These are phyloP conservation scores for Prionailurus viverrinus DNA, from an alignment of 2,113 vertebrate species.

Conservation along the genomic window DNA sequence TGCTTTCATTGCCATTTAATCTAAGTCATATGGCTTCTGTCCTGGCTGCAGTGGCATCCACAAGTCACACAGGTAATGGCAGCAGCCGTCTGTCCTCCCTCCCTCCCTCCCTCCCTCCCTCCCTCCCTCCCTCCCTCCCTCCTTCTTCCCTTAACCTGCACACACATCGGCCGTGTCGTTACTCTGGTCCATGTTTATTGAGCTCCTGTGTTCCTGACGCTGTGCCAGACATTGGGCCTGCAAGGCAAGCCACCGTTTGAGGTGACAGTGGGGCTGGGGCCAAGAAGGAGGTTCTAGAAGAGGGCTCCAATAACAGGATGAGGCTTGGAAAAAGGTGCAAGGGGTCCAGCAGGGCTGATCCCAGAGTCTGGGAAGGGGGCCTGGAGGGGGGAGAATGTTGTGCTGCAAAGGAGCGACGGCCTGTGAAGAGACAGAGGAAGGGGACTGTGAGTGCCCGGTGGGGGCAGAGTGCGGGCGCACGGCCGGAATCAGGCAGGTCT, in stretches of 20 bases:
- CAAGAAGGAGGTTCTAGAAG: not conserved
- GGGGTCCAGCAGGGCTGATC: not conserved
- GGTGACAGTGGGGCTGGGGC: not conserved
- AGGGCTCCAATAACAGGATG: not conserved
- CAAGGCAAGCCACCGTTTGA: not conserved
- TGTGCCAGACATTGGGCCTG: not conserved
- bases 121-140: too few relatives aligned
- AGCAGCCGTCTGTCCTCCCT: fast-evolving
- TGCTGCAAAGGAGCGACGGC: not conserved
- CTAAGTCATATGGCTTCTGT: not conserved
- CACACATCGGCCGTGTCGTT: not conserved
- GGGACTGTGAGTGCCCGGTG: too few relatives aligned
- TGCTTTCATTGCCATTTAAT: not conserved
- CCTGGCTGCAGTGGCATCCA: not conserved
- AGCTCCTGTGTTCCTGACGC: not conserved
- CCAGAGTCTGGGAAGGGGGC: not conserved
- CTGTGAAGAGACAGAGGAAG: too few relatives aligned
- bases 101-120: too few relatives aligned
- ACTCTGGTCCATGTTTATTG: fast-evolving
- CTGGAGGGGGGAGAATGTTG: not conserved
- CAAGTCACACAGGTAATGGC: fast-evolving
- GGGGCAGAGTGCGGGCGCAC: fast-evolving
- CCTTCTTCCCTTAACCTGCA: too few relatives aligned
- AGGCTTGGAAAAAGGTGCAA: not conserved
- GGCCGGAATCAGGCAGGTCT: not conserved